Evolutionary conservation across 2,888 invertebrate genomes (phyloP), one percentile per base, ranked within the genome.

Genomic region (Calliopum simillimum): DNA sequence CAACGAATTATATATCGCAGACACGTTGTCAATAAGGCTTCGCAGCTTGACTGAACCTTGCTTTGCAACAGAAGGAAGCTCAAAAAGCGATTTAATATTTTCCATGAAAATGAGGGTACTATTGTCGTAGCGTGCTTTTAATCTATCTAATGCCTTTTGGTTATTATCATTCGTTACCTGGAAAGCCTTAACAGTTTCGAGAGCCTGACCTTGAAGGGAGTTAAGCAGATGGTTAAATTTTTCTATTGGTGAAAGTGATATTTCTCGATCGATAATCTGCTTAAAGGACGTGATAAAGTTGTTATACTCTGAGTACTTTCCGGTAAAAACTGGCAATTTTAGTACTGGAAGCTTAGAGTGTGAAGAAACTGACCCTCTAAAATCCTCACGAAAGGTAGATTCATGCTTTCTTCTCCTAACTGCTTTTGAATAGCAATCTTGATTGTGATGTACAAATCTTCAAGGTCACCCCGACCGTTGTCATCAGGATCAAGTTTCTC

Each of bases 151-250:
- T 2, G 73, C 69, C 25, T 69, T 69, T 0, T 43, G 51, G 33
- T 73, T 70, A 25, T 73, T 71, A 6, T 73, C 71, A 14, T 73
- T 65, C 2, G 71, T 68, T 41, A 71, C 62, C 25, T 71, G 68
- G 11, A 73, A 70, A 1, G 65, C 64, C 21, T 68, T 64, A 19
- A 53, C 63, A 53, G 64, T 53, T 65, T 65, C 33, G 21, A 65
- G 51, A 14, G 64, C 64, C 51, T 64, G 51, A n/a, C 51, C 19
- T 49, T 64, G 64, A 41, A 65, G 43, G 14, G 3, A 65, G 33
- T 65, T 65, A 4, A 41, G 53, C 21, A 53, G 14, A 41, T 65
- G 64, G 14, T 53, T 65, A 53, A 65, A 53, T 14, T 53, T 65
- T 5, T 53, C 44, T 16, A 65, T 65, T 16, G 16, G 51, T 4